These are phyloP conservation scores for Darevskia nairensis DNA, from an alignment of 2,797 vertebrate genomes.

Conservation along the genomic window DNA sequence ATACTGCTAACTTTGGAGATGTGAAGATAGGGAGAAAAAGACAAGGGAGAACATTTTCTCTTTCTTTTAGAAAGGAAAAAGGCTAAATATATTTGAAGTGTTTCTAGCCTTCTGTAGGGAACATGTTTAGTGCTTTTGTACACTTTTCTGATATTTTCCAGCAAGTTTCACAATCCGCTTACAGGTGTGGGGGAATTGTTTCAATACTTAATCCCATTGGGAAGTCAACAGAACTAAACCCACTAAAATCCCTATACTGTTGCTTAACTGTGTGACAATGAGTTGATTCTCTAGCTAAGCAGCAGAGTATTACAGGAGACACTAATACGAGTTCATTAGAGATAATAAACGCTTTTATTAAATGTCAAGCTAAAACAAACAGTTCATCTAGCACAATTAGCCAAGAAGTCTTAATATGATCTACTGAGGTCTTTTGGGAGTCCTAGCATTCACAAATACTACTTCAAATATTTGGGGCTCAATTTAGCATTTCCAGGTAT, in stretches of 20 bases:
- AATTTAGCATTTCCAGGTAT: constrained; percentile 6
- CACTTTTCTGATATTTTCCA: constrained; percentile 4
- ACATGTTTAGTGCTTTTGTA: not conserved
- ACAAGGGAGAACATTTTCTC: not conserved
- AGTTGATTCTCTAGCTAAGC: constrained; percentile 1
- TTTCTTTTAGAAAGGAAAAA: too few relatives aligned
- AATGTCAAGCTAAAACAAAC: constrained; percentile 17
- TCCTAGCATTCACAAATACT: not conserved
- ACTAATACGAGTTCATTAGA: not conserved
- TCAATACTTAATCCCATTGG: not conserved
- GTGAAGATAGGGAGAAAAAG: not conserved
- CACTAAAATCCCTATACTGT: not conserved
- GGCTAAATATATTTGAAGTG: not conserved
- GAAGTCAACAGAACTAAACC: not conserved
- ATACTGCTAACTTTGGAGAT: not conserved
- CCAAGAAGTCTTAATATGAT: not conserved
- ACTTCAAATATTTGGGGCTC: not conserved
- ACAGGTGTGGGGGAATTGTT: not conserved
- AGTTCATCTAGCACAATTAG: not conserved
- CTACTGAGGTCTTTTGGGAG: constrained; percentile 20
- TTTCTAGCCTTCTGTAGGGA: not conserved
- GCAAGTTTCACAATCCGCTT: not conserved
- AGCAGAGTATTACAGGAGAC: not conserved
- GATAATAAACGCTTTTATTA: constrained; percentile 17
- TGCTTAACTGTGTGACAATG: not conserved